phyloP scores from a whole-genome alignment of 2,113 vertebrate genomes.

The human region DNA sequence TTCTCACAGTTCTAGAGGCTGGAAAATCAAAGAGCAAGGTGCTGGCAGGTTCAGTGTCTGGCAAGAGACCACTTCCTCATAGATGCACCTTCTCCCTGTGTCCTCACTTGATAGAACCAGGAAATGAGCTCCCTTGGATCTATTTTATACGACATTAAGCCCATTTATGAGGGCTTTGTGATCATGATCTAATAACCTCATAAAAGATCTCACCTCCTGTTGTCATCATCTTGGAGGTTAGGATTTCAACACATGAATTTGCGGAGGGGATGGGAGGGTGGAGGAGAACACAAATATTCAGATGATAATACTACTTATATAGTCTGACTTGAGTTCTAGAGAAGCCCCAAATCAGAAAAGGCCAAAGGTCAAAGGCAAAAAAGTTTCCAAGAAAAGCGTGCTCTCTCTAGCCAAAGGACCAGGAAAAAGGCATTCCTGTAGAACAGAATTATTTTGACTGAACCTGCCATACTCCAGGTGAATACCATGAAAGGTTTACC shows the following conservation, averaged over 20 bases:
- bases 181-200: not conserved
- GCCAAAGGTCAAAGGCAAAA: not conserved
- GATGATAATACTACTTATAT: not conserved
- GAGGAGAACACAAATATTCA: not conserved
- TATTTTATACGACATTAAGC: not conserved
- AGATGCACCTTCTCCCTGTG: not conserved
- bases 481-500: not conserved
- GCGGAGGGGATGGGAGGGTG: no score
- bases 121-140: not conserved
- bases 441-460: not conserved
- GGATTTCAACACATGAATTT: not conserved
- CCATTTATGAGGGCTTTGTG: not conserved
- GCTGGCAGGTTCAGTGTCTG: not conserved
- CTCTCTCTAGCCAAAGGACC: not conserved
- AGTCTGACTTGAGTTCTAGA: not conserved
- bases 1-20: not conserved
- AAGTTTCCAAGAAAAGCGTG: not conserved
- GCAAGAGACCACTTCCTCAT: not conserved
- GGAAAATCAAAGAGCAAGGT: not conserved
- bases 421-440: not conserved
- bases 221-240: not conserved
- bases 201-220: not conserved
- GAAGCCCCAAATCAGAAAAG: not conserved
- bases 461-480: not conserved
- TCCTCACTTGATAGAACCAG: not conserved